Evolutionary conservation across 2,888 invertebrate genomes (phyloP), one percentile per base, ranked within the genome.

Genomic region (Athetis lepigone): DNA sequence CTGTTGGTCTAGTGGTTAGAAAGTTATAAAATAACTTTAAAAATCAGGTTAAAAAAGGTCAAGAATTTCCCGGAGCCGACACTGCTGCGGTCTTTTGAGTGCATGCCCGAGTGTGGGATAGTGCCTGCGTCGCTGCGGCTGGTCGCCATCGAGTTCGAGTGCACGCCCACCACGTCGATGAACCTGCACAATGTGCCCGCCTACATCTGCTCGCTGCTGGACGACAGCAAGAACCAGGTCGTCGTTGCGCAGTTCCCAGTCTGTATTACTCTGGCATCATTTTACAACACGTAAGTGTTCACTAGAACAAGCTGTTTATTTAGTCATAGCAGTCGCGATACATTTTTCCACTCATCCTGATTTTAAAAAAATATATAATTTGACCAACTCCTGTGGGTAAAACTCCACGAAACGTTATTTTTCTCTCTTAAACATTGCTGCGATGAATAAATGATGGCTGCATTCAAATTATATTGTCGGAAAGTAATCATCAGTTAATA

Each of bases 191-290:
- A 94, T 65, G 91, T 92, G 13, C 94, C 95, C 0, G 92, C 88
- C 0, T 95, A 89, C 64, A 92, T 76, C 13, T 95, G 95, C 78
- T 90, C 92, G 0, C 81, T 95, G 67, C 76, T 95, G n/a, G 95
- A 95, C 50, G 92, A 91, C 55, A 93, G 88, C 68, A 92, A 90
- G 68, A 85, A 92, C 46, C 95, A 95, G 79, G 89, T 94, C 13
- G 90, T 95, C 4, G 94, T 95, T 2, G 95, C 95, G 2, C 92
- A 92, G 82, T 94, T 95, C 77, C 95, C 95, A 5, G 89, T 95
- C 8, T 90, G 89, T 66, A 82, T 93, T 23, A 90, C 92, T 2
- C 92, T 95, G 56, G 93, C 93, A 3, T 94, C 94, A 1, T 95
- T 94, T 78, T 95, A 95, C 72, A 95, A 95, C 65, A 94, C 95